phyloP scores from a whole-genome alignment of 2,113 vertebrate species.

The Pardalotus punctatus region DNA sequence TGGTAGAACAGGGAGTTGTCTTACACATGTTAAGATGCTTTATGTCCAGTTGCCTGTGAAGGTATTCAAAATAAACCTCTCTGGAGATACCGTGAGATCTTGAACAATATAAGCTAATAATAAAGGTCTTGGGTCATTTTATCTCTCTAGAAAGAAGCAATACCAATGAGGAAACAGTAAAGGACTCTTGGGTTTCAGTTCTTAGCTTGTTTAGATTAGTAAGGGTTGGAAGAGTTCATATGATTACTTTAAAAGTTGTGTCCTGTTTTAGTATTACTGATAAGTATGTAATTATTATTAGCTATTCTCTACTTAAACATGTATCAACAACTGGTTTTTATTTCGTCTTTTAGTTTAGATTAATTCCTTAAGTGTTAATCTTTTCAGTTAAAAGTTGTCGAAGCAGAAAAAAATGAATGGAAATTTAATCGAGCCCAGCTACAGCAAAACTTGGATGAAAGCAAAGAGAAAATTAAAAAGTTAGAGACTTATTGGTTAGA shows the following conservation, averaged over 20 bases:
- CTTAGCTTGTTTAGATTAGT: neutral
- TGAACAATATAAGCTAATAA: neutral
- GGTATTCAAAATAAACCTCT: neutral
- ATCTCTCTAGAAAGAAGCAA: neutral
- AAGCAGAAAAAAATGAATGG: slow-evolving; percentile 79
- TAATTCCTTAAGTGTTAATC: slow-evolving; percentile 1
- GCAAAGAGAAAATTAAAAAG: slow-evolving; percentile 84
- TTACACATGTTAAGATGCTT: neutral
- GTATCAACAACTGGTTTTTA: neutral
- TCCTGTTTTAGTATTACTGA: neutral
- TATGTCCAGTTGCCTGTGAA: neutral
- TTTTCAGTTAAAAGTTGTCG: slow-evolving; percentile 77
- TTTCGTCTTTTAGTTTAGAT: neutral
- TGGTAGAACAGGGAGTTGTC: neutral
- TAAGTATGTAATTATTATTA: neutral
- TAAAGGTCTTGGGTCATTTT: neutral
- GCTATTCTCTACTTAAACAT: neutral
- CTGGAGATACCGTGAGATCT: neutral
- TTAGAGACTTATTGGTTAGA: slow-evolving; percentile 90
- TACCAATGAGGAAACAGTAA: neutral
- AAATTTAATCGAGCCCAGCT: slow-evolving; percentile 78
- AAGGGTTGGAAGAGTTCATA: neutral
- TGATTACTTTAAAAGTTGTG: neutral
- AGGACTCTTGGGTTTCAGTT: neutral
- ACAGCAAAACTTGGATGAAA: slow-evolving; percentile 82